Conservation (phyloP, 2,888 invertebrate genomes). For the Amphimallon solstitiale region DNA sequence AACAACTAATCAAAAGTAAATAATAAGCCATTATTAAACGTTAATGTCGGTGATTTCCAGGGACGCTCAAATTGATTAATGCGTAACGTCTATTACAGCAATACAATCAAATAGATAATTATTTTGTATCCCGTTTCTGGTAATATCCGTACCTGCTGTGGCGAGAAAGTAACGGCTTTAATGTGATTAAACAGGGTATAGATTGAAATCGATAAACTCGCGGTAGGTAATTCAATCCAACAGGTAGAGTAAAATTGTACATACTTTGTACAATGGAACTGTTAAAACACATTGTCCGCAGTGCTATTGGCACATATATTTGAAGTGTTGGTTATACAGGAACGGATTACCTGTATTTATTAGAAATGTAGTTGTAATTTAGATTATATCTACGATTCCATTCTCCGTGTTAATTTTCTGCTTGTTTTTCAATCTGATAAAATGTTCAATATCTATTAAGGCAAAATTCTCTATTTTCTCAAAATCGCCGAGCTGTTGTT, state of each 20-base stretch:
- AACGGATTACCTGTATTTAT: background rate
- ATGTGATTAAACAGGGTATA: conserved; percentile 3
- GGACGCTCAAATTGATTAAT: conserved; percentile 8
- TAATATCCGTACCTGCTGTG: conserved; percentile 16
- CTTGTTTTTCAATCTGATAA: too few relatives aligned
- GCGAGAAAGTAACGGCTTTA: conserved; percentile 18
- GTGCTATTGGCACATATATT: too few relatives aligned
- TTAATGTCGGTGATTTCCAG: conserved; percentile 11
- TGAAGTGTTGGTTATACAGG: background rate
- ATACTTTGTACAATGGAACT: background rate
- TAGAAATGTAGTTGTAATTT: background rate
- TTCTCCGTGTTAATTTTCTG: too few relatives aligned
- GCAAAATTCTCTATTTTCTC: too few relatives aligned
- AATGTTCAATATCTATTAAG: too few relatives aligned
- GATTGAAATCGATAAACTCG: conserved; percentile 26
- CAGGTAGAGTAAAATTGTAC: background rate
- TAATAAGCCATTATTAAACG: conserved; percentile 16
- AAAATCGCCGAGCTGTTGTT: too few relatives aligned
- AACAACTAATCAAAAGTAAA: conserved; percentile 14
- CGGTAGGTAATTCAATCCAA: conserved; percentile 16
- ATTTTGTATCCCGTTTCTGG: conserved; percentile 30
- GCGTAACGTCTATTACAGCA: conserved; percentile 11
- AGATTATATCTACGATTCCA: too few relatives aligned
- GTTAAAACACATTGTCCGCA: too few relatives aligned
- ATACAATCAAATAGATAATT: conserved; percentile 24